Evolutionary conservation across 2,797 vertebrate genomes (phyloP).

Genomic region (Corythornis leucogaster): DNA sequence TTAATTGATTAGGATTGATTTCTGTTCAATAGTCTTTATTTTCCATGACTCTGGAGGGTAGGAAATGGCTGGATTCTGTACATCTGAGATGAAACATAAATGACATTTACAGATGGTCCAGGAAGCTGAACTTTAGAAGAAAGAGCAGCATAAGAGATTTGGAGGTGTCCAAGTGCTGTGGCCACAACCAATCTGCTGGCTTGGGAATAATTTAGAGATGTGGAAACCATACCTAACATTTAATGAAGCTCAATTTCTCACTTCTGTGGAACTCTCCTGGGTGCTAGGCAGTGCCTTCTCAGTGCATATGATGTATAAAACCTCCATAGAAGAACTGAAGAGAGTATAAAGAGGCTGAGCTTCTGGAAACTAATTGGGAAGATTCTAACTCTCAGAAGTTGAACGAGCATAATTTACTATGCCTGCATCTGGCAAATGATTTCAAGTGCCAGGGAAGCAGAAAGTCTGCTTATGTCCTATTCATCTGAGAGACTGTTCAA

Average conservation of each 20-base stretch:
- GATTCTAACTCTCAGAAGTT: slow-evolving; percentile 17
- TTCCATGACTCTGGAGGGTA: not conserved
- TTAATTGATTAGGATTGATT: slow-evolving; percentile 36
- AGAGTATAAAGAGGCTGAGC: not conserved
- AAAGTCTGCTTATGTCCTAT: slow-evolving; percentile 33
- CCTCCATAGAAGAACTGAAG: not conserved
- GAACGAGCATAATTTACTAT: slow-evolving; percentile 24
- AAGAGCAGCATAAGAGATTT: not conserved
- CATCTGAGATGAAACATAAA: not conserved
- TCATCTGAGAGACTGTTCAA: slow-evolving; percentile 22
- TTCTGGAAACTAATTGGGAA: slow-evolving; percentile 44
- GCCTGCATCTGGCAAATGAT: slow-evolving; percentile 39
- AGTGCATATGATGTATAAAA: not conserved
- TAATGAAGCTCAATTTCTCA: not conserved
- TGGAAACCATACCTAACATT: not conserved
- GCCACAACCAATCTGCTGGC: not conserved
- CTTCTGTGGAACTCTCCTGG: not conserved
- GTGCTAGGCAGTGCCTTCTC: not conserved
- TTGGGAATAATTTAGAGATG: not conserved
- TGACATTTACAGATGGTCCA: not conserved
- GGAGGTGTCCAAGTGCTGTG: not conserved
- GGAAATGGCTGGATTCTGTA: not conserved
- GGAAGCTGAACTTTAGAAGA: not conserved
- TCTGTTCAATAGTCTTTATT: slow-evolving; percentile 24
- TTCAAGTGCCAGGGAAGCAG: slow-evolving; percentile 37